Evolutionary conservation across 2,888 invertebrate genomes (phyloP).

Genomic region (Ernsta delagoae): DNA sequence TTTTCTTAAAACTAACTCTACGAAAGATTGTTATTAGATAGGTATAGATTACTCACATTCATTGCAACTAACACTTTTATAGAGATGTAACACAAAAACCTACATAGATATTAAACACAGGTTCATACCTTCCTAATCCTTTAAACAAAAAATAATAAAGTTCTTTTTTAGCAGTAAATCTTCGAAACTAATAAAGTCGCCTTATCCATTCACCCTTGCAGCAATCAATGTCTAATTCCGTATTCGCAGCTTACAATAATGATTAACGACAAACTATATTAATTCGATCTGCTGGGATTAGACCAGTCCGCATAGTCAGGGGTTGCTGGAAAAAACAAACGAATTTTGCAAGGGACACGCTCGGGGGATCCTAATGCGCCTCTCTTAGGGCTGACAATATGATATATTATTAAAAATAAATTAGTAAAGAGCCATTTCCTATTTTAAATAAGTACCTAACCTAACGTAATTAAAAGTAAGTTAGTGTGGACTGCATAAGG

Average conservation of each 20-base stretch:
- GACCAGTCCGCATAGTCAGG: conserved; percentile 60
- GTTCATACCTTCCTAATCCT: conserved; percentile 3
- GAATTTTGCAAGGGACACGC: conserved; percentile 69
- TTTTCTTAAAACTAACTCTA: too few relatives aligned
- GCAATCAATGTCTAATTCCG: conserved; percentile 80
- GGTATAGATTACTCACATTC: too few relatives aligned
- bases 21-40: too few relatives aligned
- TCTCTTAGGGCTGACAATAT: conserved; percentile 49
- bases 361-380: conserved; percentile 52
- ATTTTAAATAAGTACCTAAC: too few relatives aligned
- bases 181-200: conserved; percentile 66
- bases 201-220: conserved; percentile 70
- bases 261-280: conserved; percentile 83
- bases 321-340: conserved; percentile 79
- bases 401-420: neutral
- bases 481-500: too few relatives aligned
- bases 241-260: conserved; percentile 82
- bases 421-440: too few relatives aligned
- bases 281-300: conserved; percentile 82
- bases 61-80: too few relatives aligned
- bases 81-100: too few relatives aligned
- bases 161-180: conserved; percentile 58
- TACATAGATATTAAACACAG: neutral
- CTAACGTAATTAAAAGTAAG: too few relatives aligned
- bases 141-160: conserved; percentile 50